Evolutionary conservation across 2,113 vertebrate species (phyloP).

Genomic region (Apteryx mantelli): DNA sequence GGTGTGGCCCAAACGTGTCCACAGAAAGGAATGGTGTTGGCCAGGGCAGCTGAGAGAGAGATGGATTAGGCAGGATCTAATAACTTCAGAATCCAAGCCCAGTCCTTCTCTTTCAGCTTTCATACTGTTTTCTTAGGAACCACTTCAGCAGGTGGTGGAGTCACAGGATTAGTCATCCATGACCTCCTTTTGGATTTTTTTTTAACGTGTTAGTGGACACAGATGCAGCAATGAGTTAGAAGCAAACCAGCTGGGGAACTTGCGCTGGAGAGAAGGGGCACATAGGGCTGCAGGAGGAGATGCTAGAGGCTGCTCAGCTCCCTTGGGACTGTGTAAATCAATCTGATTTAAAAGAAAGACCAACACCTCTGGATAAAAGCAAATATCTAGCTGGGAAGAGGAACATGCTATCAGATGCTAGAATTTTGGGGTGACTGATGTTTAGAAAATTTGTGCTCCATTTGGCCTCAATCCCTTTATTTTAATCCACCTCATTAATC

Average conservation of each 20-base stretch:
- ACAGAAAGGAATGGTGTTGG: neutral
- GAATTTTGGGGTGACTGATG: neutral
- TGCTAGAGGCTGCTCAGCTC: neutral
- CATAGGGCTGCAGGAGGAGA: neutral
- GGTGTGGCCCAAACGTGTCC: neutral
- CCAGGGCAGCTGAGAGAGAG: neutral
- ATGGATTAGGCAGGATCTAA: neutral
- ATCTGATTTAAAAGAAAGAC: neutral
- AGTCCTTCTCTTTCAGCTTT: neutral
- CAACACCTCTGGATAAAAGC: neutral
- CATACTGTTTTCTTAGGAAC: neutral
- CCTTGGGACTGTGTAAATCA: neutral
- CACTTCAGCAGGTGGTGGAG: neutral
- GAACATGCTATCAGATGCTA: neutral
- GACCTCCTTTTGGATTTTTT: neutral
- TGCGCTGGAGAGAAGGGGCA: neutral
- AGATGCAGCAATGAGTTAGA: neutral
- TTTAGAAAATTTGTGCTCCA: constrained; percentile 16
- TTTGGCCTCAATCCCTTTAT: constrained; percentile 56
- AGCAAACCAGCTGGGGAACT: neutral
- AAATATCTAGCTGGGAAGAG: neutral
- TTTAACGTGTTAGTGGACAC: neutral
- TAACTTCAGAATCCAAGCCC: neutral
- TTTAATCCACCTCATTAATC: constrained; percentile 63
- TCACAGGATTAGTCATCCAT: neutral